Conservation (phyloP, 2,888 invertebrate genomes). For the Andricus quercusramuli region DNA sequence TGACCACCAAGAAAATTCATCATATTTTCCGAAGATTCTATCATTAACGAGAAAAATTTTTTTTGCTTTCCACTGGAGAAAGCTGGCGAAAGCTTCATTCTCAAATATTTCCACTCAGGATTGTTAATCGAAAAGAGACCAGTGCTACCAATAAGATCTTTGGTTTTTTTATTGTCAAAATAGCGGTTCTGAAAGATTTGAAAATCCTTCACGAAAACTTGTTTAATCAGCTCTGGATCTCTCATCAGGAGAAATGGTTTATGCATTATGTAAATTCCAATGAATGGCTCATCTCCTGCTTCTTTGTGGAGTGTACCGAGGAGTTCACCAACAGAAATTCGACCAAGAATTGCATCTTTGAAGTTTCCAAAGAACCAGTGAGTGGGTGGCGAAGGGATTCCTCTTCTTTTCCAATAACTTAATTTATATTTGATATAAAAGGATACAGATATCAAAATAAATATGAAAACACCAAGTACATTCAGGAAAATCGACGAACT, state of each 20-base stretch:
- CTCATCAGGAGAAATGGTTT: slow-evolving; percentile 78
- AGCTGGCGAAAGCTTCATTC: slow-evolving; percentile 80
- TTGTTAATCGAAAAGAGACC: slow-evolving; percentile 67
- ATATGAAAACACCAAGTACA: too few relatives aligned
- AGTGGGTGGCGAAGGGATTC: slow-evolving; percentile 59
- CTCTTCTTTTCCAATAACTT: slow-evolving; percentile 66
- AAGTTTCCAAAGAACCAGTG: slow-evolving; percentile 67
- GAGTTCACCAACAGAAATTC: slow-evolving; percentile 29
- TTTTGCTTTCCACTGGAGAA: slow-evolving; percentile 82
- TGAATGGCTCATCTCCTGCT: slow-evolving; percentile 61
- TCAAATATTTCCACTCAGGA: slow-evolving; percentile 79
- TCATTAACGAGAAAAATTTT: slow-evolving; percentile 77
- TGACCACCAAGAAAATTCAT: slow-evolving; percentile 29
- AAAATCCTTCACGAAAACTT: too few relatives aligned
- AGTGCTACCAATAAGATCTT: too few relatives aligned
- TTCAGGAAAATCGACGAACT: too few relatives aligned
- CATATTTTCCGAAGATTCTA: slow-evolving; percentile 70
- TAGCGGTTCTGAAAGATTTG: too few relatives aligned
- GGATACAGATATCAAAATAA: too few relatives aligned
- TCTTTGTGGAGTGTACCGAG: too few relatives aligned
- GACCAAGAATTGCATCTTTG: slow-evolving; percentile 63
- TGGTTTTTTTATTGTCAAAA: slow-evolving; percentile 76
- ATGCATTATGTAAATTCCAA: slow-evolving; percentile 79
- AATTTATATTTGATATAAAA: slow-evolving; percentile 59
- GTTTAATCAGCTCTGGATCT: too few relatives aligned